Conservation (phyloP, 2,797 vertebrate species). For the Halcyon chelicuti region DNA sequence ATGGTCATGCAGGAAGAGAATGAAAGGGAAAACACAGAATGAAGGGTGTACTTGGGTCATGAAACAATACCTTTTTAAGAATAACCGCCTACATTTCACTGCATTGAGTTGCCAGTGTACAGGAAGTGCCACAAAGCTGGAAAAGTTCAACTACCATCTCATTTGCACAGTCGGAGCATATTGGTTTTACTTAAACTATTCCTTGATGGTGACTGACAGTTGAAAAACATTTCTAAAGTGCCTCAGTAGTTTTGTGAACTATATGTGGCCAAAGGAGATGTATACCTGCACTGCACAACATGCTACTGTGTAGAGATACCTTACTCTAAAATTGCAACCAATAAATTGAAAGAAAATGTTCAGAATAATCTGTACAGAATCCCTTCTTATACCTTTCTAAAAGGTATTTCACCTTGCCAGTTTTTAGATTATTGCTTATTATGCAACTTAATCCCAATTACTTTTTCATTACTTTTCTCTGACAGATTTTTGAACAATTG, state of each 20-base stretch:
- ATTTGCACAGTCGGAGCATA: rapidly evolving
- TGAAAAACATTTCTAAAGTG: background rate
- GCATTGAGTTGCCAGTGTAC: background rate
- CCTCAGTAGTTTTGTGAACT: background rate
- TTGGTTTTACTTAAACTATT: background rate
- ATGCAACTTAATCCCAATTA: background rate
- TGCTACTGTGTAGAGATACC: background rate
- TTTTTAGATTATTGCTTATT: background rate
- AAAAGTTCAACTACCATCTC: background rate
- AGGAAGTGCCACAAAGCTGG: background rate
- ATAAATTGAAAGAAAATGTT: background rate
- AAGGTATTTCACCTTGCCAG: background rate
- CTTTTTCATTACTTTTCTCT: background rate
- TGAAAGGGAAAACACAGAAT: background rate
- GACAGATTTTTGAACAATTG: background rate
- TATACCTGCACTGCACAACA: background rate
- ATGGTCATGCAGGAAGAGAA: background rate
- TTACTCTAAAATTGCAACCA: background rate
- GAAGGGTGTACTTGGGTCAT: background rate
- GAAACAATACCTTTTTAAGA: background rate
- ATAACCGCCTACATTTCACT: background rate
- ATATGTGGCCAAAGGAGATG: background rate
- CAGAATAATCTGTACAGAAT: background rate
- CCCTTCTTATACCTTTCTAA: background rate
- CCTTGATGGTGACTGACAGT: background rate